Conservation (phyloP, 2,797 vertebrate genomes). For the Hybognathus amarus region DNA sequence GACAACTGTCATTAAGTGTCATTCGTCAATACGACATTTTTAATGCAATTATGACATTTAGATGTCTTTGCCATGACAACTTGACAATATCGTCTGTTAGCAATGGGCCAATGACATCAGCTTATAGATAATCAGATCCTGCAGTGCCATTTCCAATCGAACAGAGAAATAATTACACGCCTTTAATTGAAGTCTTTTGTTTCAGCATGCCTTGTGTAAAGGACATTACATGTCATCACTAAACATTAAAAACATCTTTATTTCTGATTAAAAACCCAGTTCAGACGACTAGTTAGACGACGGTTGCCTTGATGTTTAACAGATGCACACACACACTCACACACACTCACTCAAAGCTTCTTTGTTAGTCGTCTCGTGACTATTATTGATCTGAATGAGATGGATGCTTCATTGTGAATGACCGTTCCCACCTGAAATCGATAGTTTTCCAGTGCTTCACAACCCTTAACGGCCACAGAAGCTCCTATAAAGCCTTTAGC, state of each 20-base stretch:
- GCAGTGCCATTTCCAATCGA: constrained; percentile 28
- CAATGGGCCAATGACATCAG: not conserved
- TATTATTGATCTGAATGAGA: constrained; percentile 30
- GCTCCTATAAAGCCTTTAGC: not conserved
- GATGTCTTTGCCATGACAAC: no score
- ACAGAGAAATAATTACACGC: constrained; percentile 38
- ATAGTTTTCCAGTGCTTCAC: not conserved
- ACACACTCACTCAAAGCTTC: not conserved
- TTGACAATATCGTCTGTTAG: not conserved
- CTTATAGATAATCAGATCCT: constrained; percentile 1
- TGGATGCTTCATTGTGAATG: constrained; percentile 2
- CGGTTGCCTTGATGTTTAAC: not conserved
- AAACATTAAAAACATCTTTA: not conserved
- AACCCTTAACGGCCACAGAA: not conserved
- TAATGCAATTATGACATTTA: no score
- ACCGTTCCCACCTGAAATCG: constrained; percentile 11
- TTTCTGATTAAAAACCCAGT: not conserved
- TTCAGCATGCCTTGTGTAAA: not conserved
- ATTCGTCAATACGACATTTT: no score
- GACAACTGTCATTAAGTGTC: no score
- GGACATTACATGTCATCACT: not conserved
- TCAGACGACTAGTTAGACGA: not conserved
- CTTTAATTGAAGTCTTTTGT: constrained; percentile 26
- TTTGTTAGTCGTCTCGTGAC: not conserved
- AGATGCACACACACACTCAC: not conserved